A percentile compares a stretch with the other conserved stretches of the same genome.
phyloP scores from a whole-genome alignment of 92 coral and sea anemone genomes.

The Meandrina meandrites region DNA sequence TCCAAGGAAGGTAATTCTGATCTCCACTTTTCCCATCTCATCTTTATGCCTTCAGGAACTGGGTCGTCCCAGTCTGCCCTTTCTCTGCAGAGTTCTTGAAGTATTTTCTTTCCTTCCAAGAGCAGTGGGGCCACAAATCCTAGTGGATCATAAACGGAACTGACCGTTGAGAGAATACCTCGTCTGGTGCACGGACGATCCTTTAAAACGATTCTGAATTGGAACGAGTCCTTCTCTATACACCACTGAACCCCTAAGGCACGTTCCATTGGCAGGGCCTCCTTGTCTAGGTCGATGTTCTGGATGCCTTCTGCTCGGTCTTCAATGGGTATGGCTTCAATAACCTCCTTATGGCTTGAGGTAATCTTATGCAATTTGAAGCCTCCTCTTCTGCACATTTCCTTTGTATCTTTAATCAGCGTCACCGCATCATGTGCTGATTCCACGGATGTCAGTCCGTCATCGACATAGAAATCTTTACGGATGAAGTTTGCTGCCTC shows the following conservation, averaged over 20 bases:
- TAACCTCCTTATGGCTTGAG: too few species aligned
- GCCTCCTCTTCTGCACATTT: too few species aligned
- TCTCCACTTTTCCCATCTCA: too few species aligned
- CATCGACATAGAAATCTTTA: not conserved
- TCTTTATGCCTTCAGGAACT: not conserved
- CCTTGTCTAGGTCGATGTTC: not conserved
- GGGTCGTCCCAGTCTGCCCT: not conserved
- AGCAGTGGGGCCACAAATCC: not conserved
- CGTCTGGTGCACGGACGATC: too few species aligned
- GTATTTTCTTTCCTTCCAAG: not conserved
- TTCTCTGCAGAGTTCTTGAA: not conserved
- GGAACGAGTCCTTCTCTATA: too few species aligned
- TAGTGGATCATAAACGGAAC: not conserved
- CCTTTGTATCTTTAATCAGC: too few species aligned
- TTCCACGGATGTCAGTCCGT: not conserved
- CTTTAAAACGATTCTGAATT: too few species aligned
- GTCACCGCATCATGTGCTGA: not conserved
- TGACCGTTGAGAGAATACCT: too few species aligned
- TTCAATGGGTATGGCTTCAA: not conserved
- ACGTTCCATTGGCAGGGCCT: not conserved
- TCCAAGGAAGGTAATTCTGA: too few species aligned
- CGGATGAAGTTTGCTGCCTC: not conserved
- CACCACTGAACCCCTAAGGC: too few species aligned
- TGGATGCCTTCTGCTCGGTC: constrained; percentile 4
- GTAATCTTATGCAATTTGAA: too few species aligned